Evolutionary conservation across 2,113 vertebrate species (phyloP).

Genomic region (Psephotus haematonotus): DNA sequence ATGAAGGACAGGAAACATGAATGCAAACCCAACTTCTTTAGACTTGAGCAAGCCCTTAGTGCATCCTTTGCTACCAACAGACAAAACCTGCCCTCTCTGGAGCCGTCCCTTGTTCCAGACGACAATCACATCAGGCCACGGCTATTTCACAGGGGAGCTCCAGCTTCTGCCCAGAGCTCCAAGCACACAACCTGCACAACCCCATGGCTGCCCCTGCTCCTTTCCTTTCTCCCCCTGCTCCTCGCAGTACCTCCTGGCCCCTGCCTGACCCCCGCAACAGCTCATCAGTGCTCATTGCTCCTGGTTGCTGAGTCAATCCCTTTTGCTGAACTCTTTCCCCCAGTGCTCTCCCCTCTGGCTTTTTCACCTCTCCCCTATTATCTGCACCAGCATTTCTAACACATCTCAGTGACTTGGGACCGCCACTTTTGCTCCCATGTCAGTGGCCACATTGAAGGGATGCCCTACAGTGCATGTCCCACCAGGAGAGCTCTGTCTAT

Average conservation of each 20-base stretch:
- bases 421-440: neutral
- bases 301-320: neutral
- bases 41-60: neutral
- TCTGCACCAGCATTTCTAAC: neutral
- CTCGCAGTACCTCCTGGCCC: neutral
- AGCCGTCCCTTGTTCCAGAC: neutral
- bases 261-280: conserved; percentile 20
- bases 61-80: neutral
- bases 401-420: neutral
- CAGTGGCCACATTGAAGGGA: neutral
- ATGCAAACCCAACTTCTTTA: neutral
- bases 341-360: neutral
- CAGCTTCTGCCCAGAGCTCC: neutral
- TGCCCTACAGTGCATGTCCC: neutral
- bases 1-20: neutral
- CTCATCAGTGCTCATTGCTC: conserved; percentile 11
- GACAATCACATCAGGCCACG: neutral
- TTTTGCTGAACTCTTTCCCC: neutral
- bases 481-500: neutral
- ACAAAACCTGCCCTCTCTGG: neutral
- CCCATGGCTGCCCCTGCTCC: neutral
- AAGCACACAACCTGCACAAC: neutral
- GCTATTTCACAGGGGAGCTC: neutral
- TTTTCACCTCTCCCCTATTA: neutral
- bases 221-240: neutral